These are phyloP conservation scores for Chionis minor DNA, from an alignment of 2,113 vertebrate genomes.

Conservation along the genomic window DNA sequence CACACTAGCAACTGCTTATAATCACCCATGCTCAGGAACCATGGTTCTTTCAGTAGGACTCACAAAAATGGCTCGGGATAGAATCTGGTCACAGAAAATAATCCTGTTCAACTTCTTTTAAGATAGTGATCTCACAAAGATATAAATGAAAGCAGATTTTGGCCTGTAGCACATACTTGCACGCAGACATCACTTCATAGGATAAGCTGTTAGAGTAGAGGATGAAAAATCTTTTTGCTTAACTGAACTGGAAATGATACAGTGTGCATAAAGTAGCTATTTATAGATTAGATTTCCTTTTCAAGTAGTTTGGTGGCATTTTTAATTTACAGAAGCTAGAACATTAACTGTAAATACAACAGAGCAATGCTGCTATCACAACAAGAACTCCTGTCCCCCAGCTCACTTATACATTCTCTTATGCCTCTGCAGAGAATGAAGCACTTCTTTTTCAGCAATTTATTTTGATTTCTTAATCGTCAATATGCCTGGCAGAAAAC, in stretches of 20 bases:
- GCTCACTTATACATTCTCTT: not conserved
- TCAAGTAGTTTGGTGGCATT: not conserved
- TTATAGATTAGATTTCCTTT: constrained; percentile 18
- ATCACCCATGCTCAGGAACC: not conserved
- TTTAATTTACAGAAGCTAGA: not conserved
- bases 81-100: not conserved
- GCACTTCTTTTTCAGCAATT: not conserved
- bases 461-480: constrained; percentile 18
- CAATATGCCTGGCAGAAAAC: not conserved
- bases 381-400: not conserved
- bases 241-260: not conserved
- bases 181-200: not conserved
- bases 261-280: not conserved
- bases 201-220: not conserved
- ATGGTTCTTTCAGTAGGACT: not conserved
- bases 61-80: not conserved
- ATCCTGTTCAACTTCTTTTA: not conserved
- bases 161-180: not conserved
- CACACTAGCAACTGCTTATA: not conserved
- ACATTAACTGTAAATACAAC: not conserved
- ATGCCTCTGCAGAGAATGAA: not conserved
- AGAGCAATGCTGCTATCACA: not conserved
- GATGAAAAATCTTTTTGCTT: not conserved
- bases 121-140: not conserved
- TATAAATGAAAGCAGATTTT: not conserved